Base-by-base conservation (phyloP, 2,797 vertebrate genomes). In the Arrhamphus sclerolepis region DNA sequence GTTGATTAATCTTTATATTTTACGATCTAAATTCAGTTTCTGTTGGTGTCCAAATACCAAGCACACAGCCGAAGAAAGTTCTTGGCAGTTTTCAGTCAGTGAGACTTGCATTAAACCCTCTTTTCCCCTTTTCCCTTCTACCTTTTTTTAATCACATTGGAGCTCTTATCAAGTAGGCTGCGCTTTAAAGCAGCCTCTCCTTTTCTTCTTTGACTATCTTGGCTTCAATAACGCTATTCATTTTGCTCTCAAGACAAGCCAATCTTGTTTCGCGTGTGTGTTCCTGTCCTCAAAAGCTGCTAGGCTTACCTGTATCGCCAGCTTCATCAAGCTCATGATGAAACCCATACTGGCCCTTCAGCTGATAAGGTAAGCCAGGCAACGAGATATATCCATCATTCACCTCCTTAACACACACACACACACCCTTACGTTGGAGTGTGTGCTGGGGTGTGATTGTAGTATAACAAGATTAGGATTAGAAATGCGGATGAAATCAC, bases 361-460 rank as follows among this genome's bases (percentile, higher is more conserved):
- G 66, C 79, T 84, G 89, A 90, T 90, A 90, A 90, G 82, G 84
- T 80, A 81, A 87, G 80, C 83, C 76, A 68, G 75, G 64, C 83
- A 85, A 82, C 67, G 18, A 89, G 88, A 90, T 87, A 83, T 87
- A 90, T 89, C 85, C 82, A 88, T 91, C 89, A 91, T 87, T 88
- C 86, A 81, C 81, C 69, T 85, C 70, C 82, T 87, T 85, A 87
- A 74, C 46, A 11, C 70, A 19, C 72, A 62, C 44, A 29, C 50
- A 56, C 70, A 70, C 59, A 22, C 28, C 4, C 24, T 64, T 58
- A 71, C 56, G 21, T 71, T 53, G 42, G 58, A 9, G 55, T 31
- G 50, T 46, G 43, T 46, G 10, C 34, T 1, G 42, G 17, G 11
- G n/a, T 39, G 34, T 41, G n/a, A 41, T 31, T 68, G 31, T 47